A percentile compares a stretch with the other conserved stretches of the same genome.
phyloP scores from a whole-genome alignment of 2,888 invertebrate species.

The Phalangium opilio region DNA sequence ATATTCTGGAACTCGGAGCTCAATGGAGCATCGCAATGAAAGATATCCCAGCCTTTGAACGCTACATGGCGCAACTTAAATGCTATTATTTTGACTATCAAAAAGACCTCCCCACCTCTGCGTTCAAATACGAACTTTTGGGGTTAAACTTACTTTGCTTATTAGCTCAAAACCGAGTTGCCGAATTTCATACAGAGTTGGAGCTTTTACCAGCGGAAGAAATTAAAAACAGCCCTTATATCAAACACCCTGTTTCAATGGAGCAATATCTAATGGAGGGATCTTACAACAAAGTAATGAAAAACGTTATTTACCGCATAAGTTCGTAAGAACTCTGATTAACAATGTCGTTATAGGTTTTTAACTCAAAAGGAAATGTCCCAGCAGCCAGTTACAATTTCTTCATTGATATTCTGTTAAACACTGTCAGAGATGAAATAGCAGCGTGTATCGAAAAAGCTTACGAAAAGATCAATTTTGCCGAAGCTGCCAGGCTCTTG shows the following conservation, averaged over 20 bases:
- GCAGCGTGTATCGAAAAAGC: conserved; percentile 93
- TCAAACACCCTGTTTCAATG: conserved; percentile 80
- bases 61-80: conserved; percentile 93
- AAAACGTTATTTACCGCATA: neutral
- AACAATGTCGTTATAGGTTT: conserved; percentile 42
- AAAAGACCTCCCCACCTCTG: conserved; percentile 72
- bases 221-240: conserved; percentile 82
- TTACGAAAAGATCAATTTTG: conserved; percentile 70
- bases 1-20: conserved; percentile 87
- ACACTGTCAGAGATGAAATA: conserved; percentile 91
- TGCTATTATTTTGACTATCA: conserved; percentile 92
- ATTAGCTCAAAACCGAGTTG: conserved; percentile 86
- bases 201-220: conserved; percentile 82
- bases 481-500: conserved; percentile 75
- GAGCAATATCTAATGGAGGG: conserved; percentile 99
- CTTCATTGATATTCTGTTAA: conserved; percentile 88
- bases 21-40: conserved; percentile 84
- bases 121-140: conserved; percentile 82
- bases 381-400: conserved; percentile 90
- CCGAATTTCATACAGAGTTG: conserved; percentile 95
- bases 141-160: conserved; percentile 87
- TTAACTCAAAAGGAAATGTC: conserved; percentile 82
- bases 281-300: conserved; percentile 80
- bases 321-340: conserved; percentile 4
- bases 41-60: conserved; percentile 88